Evolutionary conservation across 2,888 invertebrate genomes (phyloP), one percentile per base, ranked within the genome.

Genomic region (Pecten maximus): DNA sequence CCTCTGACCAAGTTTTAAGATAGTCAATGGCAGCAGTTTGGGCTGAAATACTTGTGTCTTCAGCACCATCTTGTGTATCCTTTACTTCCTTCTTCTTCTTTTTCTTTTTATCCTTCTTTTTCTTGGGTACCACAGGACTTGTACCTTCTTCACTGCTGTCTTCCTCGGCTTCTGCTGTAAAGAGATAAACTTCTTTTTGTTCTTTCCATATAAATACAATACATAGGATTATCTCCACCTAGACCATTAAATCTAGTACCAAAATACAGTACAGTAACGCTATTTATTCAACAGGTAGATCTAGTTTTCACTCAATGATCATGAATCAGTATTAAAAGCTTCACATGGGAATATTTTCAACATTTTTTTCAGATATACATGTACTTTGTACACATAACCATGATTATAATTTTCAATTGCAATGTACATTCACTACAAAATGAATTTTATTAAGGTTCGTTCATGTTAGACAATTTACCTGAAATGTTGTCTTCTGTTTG

Each of bases 1-100:
- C 91, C 28, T 90, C 91, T 44, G 94, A 87, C 95, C 95, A 95
- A 40, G 92, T 92, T 50, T 93, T 91, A 16, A 95, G 92, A 89
- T 95, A 95, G 40, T 93, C 93, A 6, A 94, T 87, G 28, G 94
- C 94, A 16, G 92, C 87, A n/a, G 87, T 44, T 74, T 93, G 88
- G 8, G 88, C 88, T 44, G 87, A 86, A 39, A 86, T 39, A 35
- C 39, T 88, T 35, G 88, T 44, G 10, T 40, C 89, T 16, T 88
- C 54, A 35, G 86, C 40, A 87, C 39, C 39, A 35, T 48, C 92
- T 91, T 54, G 92, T 88, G 50, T 91, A 91, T 44, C 91, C 90
- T 86, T 40, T 60, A 40, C 88, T 87, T 90, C 89, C 39, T 89
- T 93, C 87, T 87, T 89, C 91, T n/a, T 87, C 28, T 91, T 89